Base-by-base conservation (phyloP, 2,797 vertebrate species). In the Cheirogaleus major region DNA sequence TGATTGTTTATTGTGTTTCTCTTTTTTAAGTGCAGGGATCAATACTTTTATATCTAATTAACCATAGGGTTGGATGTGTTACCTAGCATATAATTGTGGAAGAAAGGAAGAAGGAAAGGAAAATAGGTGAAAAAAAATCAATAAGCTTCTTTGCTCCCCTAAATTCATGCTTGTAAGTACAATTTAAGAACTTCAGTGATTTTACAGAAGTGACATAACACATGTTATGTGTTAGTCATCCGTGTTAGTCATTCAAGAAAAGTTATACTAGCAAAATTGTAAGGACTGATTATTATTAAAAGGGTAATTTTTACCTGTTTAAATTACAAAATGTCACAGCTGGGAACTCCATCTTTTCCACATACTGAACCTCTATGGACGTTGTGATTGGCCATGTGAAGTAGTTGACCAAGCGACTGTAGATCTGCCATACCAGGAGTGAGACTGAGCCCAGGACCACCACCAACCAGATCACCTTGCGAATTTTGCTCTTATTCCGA, bases 321-420 rank as follows among this genome's bases (percentile, higher is more conserved):
- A 99, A 89, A 95, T 98, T 99, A 95, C 99, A 99, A 78, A 99
- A 98, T 1, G 99, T 99, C 94, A 99, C 98, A 63, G 99, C 98
- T 0, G 99, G 99, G 80, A 99, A 99, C 38, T 98, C 98, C 12
- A 99, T 96, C 0, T 98, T 97, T 83, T 99, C 98, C 93, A 98
- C 98, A 0, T 99, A 99, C 48, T 99, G 98, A 32, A 99, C 98
- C 15, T 98, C 98, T 38, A 99, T 89, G 1, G 98, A 98, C 0
- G 98, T 99, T 0, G 98, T 99, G 41, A 98, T 99, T 38, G 99
- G 98, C 98, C 99, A 99, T 1, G 91, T 98, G 97, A 99, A 98
- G 91, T 99, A 99, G 91, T 98, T 98, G 95, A 97, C 81, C 43
- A 99, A 78, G 57, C 98, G 98, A 12, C 93, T 94, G 80, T 95